Conservation (phyloP, 2,888 invertebrate species). For the Lamproptera curius region DNA sequence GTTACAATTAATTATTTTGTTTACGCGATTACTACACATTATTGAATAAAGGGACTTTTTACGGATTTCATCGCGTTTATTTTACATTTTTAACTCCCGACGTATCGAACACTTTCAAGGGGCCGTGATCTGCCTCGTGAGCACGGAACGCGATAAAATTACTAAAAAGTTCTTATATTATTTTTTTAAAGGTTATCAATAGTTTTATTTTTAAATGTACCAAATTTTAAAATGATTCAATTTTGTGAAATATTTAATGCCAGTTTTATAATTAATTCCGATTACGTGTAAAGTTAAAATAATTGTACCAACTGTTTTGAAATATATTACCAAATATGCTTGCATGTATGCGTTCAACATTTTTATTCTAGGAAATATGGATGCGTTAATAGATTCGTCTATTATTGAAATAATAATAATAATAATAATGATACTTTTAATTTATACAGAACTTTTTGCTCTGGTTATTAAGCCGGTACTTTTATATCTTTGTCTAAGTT, state of each 20-base stretch:
- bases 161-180: background rate
- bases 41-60: no score
- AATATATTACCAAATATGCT: constrained; percentile 16
- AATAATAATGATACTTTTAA: no score
- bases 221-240: no score
- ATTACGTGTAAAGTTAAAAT: constrained; percentile 9
- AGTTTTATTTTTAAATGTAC: no score
- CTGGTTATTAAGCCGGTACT: constrained; percentile 28
- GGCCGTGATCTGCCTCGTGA: no score
- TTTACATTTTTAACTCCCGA: no score
- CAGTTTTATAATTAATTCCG: constrained; percentile 19
- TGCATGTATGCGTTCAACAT: constrained; percentile 14
- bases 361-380: constrained; percentile 6
- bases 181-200: background rate
- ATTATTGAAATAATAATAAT: constrained; percentile 11
- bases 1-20: no score
- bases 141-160: background rate
- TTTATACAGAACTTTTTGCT: constrained; percentile 15
- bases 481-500: constrained; percentile 23
- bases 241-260: constrained; percentile 9
- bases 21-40: no score
- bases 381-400: background rate
- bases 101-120: no score
- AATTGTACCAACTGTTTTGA: constrained; percentile 11
- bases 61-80: no score